phyloP scores from a whole-genome alignment of 1,140 invertebrate genomes.

The Pogonomyrmex barbatus region DNA sequence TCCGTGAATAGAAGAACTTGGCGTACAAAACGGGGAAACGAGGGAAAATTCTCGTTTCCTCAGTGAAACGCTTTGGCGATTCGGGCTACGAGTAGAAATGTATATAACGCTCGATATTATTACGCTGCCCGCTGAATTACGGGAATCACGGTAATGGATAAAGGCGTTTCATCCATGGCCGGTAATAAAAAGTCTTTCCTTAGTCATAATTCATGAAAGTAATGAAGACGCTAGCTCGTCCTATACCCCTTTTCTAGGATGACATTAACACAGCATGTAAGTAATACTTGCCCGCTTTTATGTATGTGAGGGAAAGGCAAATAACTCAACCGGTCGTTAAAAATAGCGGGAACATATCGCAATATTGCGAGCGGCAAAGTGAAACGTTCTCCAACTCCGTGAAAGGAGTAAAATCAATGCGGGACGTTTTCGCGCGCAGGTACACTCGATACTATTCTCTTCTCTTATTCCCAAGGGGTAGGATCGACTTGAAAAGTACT shows the following conservation, averaged over 20 bases:
- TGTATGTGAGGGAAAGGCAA: background rate
- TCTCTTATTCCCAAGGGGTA: constrained; percentile 11
- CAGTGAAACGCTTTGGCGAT: constrained; percentile 6
- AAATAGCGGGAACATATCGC: constrained; percentile 3
- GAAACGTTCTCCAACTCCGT: constrained; percentile 23
- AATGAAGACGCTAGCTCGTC: background rate
- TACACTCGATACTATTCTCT: constrained; percentile 45
- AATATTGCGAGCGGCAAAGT: constrained; percentile 22
- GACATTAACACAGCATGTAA: background rate
- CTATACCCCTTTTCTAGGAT: background rate
- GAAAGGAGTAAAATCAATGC: constrained; percentile 50
- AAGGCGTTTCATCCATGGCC: background rate
- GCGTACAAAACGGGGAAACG: constrained; percentile 34
- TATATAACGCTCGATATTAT: background rate
- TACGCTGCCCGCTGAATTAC: constrained; percentile 37
- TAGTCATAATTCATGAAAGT: background rate
- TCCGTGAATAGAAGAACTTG: constrained; percentile 58
- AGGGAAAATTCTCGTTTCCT: constrained; percentile 22
- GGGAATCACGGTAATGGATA: constrained; percentile 5
- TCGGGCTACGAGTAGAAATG: background rate
- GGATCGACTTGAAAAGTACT: constrained; percentile 54
- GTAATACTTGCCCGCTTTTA: background rate
- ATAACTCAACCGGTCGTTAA: background rate
- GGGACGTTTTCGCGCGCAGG: constrained; percentile 23
- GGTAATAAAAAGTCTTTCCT: background rate